Base-by-base conservation (phyloP, 2,888 invertebrate genomes). In the Sminthurides aquaticus region DNA sequence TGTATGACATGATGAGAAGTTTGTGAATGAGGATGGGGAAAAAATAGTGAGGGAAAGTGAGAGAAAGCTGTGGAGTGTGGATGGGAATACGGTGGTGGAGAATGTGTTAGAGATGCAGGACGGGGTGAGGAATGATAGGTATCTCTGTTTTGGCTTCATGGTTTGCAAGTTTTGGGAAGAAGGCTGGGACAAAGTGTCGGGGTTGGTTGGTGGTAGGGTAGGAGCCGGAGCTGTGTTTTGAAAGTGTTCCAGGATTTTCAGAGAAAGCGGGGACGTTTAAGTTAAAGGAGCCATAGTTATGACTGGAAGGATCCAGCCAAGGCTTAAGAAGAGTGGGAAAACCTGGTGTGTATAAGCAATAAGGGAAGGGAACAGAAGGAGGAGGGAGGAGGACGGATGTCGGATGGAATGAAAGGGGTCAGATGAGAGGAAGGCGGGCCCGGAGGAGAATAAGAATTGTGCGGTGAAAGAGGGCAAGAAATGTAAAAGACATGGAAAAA, bases 381-480 rank as follows among this genome's bases (percentile, higher is more conserved):
- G 15, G 43, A 34, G 60, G 48, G 24, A 61, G 24, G 67, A 57
- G 18, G 66, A 66, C 62, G 61, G 70, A 71, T 72, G 69, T 71
- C 71, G 70, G 43, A 49, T 43, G 27, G 67, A 65, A 66, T 64
- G 64, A 71, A 71, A 74, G 74, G 72, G 74, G 69, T 71, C 71
- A 71, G 54, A 49, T 27, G 25, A 27, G 57, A 11, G 11, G 48
- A 26, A 25, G 59, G 48, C 34, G 20, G 18, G 26, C 48, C 11
- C 34, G 26, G 48, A 34, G 5, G 49, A 25, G 43, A 22, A 34
- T 54, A 54, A 54, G 54, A 25, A 54, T 2, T 57, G 28, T 11
- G 20, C 5, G 57, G 57, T 57, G 57, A 57, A 20, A 57, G 27
- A 57, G 5, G 43, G 57, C 62, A 62, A 57, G 26, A 57, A 57